These are phyloP conservation scores for Manacus vitellinus DNA, from an alignment of 2,113 vertebrate species.

Conservation along the genomic window DNA sequence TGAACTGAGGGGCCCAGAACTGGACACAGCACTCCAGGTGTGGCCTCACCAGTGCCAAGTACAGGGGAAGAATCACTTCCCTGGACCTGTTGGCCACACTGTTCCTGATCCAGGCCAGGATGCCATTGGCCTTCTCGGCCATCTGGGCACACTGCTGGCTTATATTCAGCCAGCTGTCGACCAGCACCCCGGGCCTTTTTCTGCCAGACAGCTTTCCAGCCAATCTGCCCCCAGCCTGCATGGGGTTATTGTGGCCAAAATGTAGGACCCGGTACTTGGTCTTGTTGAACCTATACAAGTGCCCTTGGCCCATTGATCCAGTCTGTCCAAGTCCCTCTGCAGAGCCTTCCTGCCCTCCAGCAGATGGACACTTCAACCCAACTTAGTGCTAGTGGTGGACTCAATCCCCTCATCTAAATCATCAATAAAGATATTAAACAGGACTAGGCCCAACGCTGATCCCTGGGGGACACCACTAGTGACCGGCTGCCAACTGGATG, in stretches of 20 bases:
- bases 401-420: neutral
- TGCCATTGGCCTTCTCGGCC: neutral
- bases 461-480: neutral
- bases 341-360: neutral
- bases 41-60: rapidly evolving
- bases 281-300: neutral
- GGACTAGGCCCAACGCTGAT: neutral
- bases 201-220: no score
- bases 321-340: neutral
- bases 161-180: neutral
- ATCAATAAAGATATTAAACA: neutral
- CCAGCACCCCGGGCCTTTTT: neutral
- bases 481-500: neutral
- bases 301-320: neutral
- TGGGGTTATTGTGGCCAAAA: neutral
- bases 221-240: neutral
- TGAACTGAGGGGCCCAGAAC: neutral
- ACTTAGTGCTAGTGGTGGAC: neutral
- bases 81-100: neutral
- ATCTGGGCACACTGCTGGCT: neutral
- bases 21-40: neutral
- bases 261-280: neutral
- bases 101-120: neutral
- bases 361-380: neutral
- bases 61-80: neutral